A percentile compares a stretch with the other conserved stretches of the same genome.
phyloP scores from a whole-genome alignment of 2,888 invertebrate species.

The Erebia palarica region DNA sequence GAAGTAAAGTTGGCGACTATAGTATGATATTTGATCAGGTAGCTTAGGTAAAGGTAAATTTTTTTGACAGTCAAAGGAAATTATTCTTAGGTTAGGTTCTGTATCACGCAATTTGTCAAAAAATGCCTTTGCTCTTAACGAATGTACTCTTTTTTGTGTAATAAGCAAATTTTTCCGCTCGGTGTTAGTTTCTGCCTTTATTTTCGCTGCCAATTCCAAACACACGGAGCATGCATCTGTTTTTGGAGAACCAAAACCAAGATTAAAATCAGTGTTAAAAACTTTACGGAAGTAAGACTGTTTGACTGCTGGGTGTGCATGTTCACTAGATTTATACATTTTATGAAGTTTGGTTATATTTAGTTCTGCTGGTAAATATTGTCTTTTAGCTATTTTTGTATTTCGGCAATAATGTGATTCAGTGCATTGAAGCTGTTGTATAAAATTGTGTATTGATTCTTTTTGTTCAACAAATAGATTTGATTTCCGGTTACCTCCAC shows the following conservation, averaged over 20 bases:
- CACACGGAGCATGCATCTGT: not conserved
- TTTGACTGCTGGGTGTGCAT: not conserved
- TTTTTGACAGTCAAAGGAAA: slow-evolving; percentile 1
- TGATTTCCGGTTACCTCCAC: no score
- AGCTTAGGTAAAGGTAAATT: not conserved
- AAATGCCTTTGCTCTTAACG: slow-evolving; percentile 11
- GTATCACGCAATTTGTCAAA: slow-evolving; percentile 3
- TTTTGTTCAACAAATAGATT: no score
- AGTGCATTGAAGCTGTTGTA: no score
- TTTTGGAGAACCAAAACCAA: not conserved
- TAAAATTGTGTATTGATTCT: no score
- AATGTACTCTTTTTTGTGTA: slow-evolving; percentile 1
- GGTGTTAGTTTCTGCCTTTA: not conserved
- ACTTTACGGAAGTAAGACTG: slow-evolving; percentile 1
- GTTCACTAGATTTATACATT: not conserved
- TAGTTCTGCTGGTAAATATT: not conserved
- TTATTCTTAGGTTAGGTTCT: not conserved
- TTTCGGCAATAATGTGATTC: no score
- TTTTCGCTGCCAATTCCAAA: not conserved
- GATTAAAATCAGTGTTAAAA: slow-evolving; percentile 18
- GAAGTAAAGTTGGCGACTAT: no score
- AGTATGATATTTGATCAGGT: not conserved
- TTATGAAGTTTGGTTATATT: no score
- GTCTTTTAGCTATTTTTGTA: not conserved
- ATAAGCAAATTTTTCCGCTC: slow-evolving; percentile 7